Base-by-base conservation (phyloP, 2,797 vertebrate genomes). In the Alcedo quadribrachys region DNA sequence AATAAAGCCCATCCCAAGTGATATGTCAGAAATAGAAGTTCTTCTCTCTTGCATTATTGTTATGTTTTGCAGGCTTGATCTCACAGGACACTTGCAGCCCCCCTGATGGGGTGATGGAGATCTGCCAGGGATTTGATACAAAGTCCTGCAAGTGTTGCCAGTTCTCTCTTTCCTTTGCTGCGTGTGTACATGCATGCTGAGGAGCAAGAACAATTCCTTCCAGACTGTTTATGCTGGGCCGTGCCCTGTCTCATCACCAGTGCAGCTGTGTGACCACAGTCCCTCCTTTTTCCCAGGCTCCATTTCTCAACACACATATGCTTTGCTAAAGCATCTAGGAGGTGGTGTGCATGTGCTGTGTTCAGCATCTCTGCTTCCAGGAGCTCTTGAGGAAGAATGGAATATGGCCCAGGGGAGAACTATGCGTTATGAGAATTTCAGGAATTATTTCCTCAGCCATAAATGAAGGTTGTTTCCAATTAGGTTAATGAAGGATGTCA, bases 391-490 rank as follows among this genome's bases (percentile, higher is more conserved):
- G 55, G 69, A 83, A 30, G 71, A 83, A 66, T 46, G 43, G 90
- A 79, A 63, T 48, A 79, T 12, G 32, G 60, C 76, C 69, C 54
- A 25, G 35, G 66, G 71, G 71, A 87, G 76, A 82, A 13, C 61
- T 67, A 12, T 68, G 71, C 22, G 12, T 92, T 87, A 81, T 58
- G 28, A 71, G 83, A 81, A 51, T 58, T 74, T 73, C 79, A 66
- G 70, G 66, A 90, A 79, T 24, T 16, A 57, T 65, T 82, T 77
- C 37, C 57, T 71, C 54, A 76, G 69, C 74, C 69, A 65, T 82
- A 74, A 73, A 78, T 35, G 68, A 89, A 94, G 69, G 53, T 90
- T 67, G 28, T 87, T 81, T 92, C 53, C 30, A 62, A 71, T 91
- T 58, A 90, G 66, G 51, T 70, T 88, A 87, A 90, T 54, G 37